phyloP scores from a whole-genome alignment of 2,113 vertebrate species.

The Tetrax tetrax region DNA sequence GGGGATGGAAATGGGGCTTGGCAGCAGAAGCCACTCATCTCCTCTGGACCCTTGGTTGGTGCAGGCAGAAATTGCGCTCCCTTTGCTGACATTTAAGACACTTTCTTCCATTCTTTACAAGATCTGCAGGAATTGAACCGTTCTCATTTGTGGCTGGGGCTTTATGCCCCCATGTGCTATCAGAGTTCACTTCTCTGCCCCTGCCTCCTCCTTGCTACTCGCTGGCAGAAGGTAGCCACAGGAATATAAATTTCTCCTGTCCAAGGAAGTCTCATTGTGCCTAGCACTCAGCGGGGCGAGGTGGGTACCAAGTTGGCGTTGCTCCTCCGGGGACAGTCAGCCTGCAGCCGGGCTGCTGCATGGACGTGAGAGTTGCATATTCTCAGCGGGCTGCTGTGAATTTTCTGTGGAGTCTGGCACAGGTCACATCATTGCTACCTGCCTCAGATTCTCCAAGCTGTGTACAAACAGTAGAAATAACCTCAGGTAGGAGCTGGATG shows the following conservation, averaged over 20 bases:
- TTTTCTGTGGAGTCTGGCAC: background rate
- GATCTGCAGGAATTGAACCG: background rate
- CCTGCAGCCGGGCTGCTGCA: background rate
- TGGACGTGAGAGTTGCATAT: accelerated
- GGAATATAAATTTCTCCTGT: background rate
- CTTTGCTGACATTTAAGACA: background rate
- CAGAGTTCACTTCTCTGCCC: background rate
- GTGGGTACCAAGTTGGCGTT: background rate
- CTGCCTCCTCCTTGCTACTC: background rate
- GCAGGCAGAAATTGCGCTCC: background rate
- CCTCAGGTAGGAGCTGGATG: background rate
- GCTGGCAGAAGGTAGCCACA: background rate
- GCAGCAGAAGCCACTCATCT: background rate
- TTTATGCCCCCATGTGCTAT: background rate
- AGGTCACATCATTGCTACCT: background rate
- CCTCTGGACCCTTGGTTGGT: background rate
- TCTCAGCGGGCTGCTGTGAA: background rate
- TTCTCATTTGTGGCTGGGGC: background rate
- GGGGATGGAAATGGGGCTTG: background rate
- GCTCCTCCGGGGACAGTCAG: accelerated
- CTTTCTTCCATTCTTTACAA: background rate
- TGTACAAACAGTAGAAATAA: background rate
- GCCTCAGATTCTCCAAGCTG: background rate
- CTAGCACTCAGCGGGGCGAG: background rate
- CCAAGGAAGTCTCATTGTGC: accelerated